Percentiles rank a stretch among this genome's conserved stretches.
phyloP scores from a whole-genome alignment of 1,140 invertebrate species.

The Papilio polytes region DNA sequence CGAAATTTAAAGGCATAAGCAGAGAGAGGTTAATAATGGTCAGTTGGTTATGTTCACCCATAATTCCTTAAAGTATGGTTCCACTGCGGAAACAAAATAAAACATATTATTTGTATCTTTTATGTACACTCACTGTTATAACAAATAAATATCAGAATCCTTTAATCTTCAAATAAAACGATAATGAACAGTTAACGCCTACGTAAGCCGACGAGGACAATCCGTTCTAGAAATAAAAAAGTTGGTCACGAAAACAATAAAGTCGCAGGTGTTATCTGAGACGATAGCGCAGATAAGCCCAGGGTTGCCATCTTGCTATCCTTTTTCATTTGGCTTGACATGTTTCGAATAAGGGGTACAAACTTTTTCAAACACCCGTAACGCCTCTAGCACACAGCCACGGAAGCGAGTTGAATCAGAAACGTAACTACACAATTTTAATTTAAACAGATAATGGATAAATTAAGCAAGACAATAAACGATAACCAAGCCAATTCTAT shows the following conservation, averaged over 20 bases:
- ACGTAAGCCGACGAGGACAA: background rate
- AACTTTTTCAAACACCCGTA: background rate
- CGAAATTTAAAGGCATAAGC: no score
- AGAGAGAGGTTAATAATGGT: no score
- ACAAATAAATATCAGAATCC: background rate
- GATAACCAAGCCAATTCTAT: no score
- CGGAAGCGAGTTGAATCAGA: background rate
- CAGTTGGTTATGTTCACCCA: no score
- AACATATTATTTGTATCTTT: no score
- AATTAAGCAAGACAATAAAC: no score
- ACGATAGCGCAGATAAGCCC: conserved; percentile 4
- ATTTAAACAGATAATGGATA: no score
- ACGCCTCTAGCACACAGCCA: background rate
- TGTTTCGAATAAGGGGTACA: background rate
- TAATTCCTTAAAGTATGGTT: no score
- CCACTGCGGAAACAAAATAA: no score
- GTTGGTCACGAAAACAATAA: conserved; percentile 27
- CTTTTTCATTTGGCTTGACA: conserved; percentile 13
- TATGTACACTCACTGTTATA: background rate
- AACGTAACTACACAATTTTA: background rate
- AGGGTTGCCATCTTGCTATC: conserved; percentile 3
- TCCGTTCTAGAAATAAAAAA: conserved; percentile 23
- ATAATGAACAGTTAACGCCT: background rate
- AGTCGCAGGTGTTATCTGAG: conserved; percentile 9
- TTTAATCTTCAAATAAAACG: background rate